A percentile compares a stretch with the other conserved stretches of the same genome.
phyloP scores from a whole-genome alignment of 2,888 invertebrate species.

The Coelinius sp. region DNA sequence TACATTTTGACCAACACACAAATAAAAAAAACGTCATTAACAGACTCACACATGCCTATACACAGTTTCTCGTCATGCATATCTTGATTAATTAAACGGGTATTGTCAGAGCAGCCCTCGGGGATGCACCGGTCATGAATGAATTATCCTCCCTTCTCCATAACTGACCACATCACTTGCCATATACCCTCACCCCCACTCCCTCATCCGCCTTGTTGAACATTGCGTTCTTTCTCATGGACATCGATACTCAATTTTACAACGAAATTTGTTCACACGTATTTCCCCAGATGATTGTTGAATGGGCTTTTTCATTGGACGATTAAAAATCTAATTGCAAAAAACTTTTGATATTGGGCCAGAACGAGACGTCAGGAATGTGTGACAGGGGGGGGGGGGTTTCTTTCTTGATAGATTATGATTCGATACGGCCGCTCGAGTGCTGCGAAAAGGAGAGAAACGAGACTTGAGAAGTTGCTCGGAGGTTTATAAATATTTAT shows the following conservation, averaged over 20 bases:
- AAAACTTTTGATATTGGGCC: slow-evolving; percentile 9
- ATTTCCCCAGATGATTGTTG: slow-evolving; percentile 3
- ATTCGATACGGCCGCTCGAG: slow-evolving; percentile 2
- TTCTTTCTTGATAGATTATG: slow-evolving; percentile 1
- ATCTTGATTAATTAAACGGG: slow-evolving; percentile 64
- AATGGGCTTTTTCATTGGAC: background rate
- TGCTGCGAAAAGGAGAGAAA: background rate
- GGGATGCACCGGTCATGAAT: slow-evolving; percentile 59
- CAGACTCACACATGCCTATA: background rate
- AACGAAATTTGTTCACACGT: slow-evolving; percentile 7
- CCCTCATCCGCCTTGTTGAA: slow-evolving; percentile 29
- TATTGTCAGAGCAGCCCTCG: slow-evolving; percentile 59
- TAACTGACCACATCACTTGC: slow-evolving; percentile 50
- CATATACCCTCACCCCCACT: background rate
- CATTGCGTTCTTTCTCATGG: slow-evolving; percentile 11
- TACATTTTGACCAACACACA: background rate
- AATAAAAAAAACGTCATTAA: slow-evolving; percentile 18
- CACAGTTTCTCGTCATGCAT: slow-evolving; percentile 51
- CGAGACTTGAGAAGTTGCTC: background rate
- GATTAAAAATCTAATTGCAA: slow-evolving; percentile 25
- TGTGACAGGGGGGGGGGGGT: background rate
- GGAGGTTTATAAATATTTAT: slow-evolving; percentile 25
- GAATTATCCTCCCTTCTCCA: slow-evolving; percentile 56
- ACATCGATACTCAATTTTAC: slow-evolving; percentile 5
- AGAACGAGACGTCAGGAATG: background rate